phyloP scores from a whole-genome alignment of 1,140 invertebrate species.

The Teleopsis dalmanni region DNA sequence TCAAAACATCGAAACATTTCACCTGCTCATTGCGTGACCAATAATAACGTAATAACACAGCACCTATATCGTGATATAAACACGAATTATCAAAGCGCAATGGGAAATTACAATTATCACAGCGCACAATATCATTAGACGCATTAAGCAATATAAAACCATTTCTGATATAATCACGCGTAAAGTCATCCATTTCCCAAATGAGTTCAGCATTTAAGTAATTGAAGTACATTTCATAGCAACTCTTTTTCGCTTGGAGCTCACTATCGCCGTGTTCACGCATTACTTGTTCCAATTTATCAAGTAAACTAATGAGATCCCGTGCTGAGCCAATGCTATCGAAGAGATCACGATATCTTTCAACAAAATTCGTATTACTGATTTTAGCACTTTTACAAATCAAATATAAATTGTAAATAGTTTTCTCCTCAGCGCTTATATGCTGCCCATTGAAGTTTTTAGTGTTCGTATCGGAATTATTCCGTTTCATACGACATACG shows the following conservation, averaged over 20 bases:
- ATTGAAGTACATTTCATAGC: slow-evolving; percentile 42
- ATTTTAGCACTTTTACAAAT: slow-evolving; percentile 39
- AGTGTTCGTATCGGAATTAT: slow-evolving; percentile 3
- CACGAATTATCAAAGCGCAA: slow-evolving; percentile 34
- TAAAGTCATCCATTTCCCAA: slow-evolving; percentile 39
- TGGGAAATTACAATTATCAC: slow-evolving; percentile 34
- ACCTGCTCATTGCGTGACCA: slow-evolving; percentile 41
- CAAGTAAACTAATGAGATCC: slow-evolving; percentile 27
- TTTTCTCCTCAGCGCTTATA: slow-evolving; percentile 41
- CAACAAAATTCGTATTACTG: slow-evolving; percentile 35
- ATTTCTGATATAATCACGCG: slow-evolving; percentile 32
- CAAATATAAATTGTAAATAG: slow-evolving; percentile 39
- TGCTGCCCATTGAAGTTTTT: slow-evolving; percentile 8
- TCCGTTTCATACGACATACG: slow-evolving; percentile 19
- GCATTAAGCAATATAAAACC: slow-evolving; percentile 33
- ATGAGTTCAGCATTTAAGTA: slow-evolving; percentile 41
- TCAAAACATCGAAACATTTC: slow-evolving; percentile 38
- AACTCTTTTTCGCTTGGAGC: slow-evolving; percentile 29
- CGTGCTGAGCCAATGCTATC: slow-evolving; percentile 37
- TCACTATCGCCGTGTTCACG: slow-evolving; percentile 33
- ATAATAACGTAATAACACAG: slow-evolving; percentile 34
- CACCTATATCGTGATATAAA: slow-evolving; percentile 34
- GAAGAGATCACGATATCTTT: slow-evolving; percentile 35
- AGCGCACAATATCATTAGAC: slow-evolving; percentile 26
- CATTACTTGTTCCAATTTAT: slow-evolving; percentile 32